Base-by-base conservation (phyloP, 2,113 vertebrate species). In the Hylia prasina region DNA sequence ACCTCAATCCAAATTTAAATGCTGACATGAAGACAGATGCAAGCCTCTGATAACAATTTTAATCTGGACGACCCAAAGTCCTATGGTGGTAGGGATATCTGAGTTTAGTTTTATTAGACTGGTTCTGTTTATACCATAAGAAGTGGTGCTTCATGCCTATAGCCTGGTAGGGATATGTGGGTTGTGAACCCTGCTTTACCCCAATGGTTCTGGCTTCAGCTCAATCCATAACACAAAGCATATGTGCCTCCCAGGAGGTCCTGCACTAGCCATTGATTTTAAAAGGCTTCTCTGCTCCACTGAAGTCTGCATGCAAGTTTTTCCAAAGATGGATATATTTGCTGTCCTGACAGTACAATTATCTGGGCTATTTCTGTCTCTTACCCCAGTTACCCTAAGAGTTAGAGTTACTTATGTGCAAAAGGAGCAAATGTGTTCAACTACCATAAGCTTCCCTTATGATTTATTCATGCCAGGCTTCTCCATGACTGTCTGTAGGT, bases 261-360 rank as follows among this genome's bases (percentile, higher is more conserved):
- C 64, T 87, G 30, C 13, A 6, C 47, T 60, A 78, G 51, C 76
- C 80, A 61, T 86, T 0, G 2, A 28, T 87, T 93, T 93, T 81
- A 56, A 93, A 87, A 92, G 40, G 30, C 69, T 87, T 92, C 60
- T 42, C 65, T 84, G 35, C 82, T 83, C 44, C 65, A 30, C 64
- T 51, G 90, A 90, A 70, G 30, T 37, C 64, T 69, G 42, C 22
- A 18, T 60, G 13, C 72, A 68, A 71, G 76, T 81, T 94, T 96
- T 95, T 37, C 95, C 89, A 91, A 94, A 95, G 86, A 94, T 82
- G 94, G 94, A 51, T 82, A 81, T 84, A 75, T 71, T 71, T 71
- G 80, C 64, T 83, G 8, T 89, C 83, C 91, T 89, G 60, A 78
- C 77, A 87, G 61, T 71, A n/a, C 35, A 40, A 63, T 83, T 81